Percentiles rank a stretch among this genome's conserved stretches.
Conservation (phyloP, 2,888 invertebrate genomes). For the Dicyrtomina minuta region DNA sequence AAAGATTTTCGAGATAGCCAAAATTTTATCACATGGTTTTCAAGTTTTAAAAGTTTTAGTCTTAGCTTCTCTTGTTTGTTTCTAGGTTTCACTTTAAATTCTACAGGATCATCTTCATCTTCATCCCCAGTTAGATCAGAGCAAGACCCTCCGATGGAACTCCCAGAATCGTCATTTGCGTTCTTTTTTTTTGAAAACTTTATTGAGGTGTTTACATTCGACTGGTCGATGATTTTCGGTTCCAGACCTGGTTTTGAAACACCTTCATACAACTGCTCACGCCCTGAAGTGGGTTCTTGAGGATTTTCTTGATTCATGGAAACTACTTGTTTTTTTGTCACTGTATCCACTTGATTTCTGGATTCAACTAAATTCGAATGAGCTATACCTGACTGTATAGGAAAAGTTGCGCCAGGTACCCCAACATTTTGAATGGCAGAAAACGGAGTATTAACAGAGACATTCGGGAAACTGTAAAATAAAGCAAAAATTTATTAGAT, state of each 20-base stretch:
- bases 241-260: no score
- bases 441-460: no score
- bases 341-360: background rate
- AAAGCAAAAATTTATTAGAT: no score
- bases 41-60: background rate
- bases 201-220: background rate
- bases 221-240: no score
- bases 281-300: no score
- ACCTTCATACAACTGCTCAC: no score
- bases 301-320: background rate
- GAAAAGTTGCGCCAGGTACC: no score
- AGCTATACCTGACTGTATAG: no score
- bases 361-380: no score
- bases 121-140: slow-evolving; percentile 18
- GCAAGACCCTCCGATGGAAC: slow-evolving; percentile 3
- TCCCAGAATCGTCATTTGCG: background rate
- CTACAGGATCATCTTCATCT: background rate
- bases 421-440: no score
- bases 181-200: background rate
- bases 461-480: slow-evolving; percentile 4
- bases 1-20: slow-evolving; percentile 5
- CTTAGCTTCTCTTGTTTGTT: background rate
- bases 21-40: slow-evolving; percentile 13
- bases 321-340: no score
- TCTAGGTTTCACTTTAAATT: background rate